A percentile compares a stretch with the other conserved stretches of the same genome.
Conservation (phyloP, 2,797 vertebrate species). For the Petrocephalus schoutedeni region DNA sequence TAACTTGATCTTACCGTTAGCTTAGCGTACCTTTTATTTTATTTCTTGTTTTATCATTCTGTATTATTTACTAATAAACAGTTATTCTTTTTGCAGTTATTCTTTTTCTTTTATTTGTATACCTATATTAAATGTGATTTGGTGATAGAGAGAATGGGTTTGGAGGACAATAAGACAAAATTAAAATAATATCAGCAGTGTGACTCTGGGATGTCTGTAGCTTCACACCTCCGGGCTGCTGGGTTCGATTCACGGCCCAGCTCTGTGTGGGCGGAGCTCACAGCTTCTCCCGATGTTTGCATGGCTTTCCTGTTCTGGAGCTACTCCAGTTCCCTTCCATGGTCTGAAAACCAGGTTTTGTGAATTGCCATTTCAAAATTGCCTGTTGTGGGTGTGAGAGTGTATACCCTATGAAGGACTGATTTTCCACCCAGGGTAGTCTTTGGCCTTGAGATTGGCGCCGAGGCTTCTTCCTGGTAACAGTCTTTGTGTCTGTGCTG, state of each 20-base stretch:
- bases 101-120: neutral
- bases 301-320: neutral
- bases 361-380: neutral
- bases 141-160: neutral
- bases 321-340: neutral
- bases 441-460: neutral
- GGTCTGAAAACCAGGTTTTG: neutral
- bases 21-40: neutral
- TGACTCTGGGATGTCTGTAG: neutral
- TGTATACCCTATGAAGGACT: neutral
- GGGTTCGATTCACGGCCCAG: neutral
- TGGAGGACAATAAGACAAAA: neutral
- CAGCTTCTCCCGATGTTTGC: neutral
- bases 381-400: neutral
- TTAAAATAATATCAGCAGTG: neutral
- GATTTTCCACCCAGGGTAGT: neutral
- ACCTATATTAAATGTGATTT: neutral
- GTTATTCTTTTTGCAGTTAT: neutral
- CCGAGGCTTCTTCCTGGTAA: neutral
- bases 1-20: neutral
- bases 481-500: neutral
- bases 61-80: neutral
- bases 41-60: neutral
- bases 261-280: neutral
- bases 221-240: neutral